Conservation (phyloP, 2,888 invertebrate genomes). For the Apotomis capreana region DNA sequence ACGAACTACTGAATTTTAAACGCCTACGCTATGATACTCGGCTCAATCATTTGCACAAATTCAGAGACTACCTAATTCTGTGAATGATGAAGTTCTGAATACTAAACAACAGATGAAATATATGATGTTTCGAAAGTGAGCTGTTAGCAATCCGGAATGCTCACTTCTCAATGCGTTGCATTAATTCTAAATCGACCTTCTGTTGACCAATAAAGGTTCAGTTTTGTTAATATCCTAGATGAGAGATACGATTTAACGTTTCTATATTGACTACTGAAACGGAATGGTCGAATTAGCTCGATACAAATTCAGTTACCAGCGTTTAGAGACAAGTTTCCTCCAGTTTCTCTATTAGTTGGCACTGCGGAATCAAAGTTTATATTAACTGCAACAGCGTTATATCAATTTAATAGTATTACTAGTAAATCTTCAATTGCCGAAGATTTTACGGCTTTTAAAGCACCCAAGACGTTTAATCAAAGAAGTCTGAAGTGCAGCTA, state of each 20-base stretch:
- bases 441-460: background rate
- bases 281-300: background rate
- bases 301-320: background rate
- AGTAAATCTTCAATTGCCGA: too few species aligned
- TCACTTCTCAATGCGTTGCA: background rate
- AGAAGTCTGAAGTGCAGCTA: background rate
- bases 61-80: background rate
- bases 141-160: background rate
- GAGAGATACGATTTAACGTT: background rate
- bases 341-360: background rate
- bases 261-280: background rate
- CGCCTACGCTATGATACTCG: conserved; percentile 8
- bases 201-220: background rate
- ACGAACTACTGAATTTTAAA: background rate
- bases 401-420: background rate
- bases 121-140: background rate
- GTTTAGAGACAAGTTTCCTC: background rate
- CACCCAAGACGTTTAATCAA: conserved; percentile 8
- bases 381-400: background rate
- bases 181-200: background rate
- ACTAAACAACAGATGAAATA: background rate
- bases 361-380: conserved; percentile 6
- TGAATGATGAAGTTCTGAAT: background rate
- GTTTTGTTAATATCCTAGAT: background rate
- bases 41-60: background rate